Percentiles rank a stretch among this genome's conserved stretches.
Conservation (phyloP, 2,888 invertebrate genomes). For the Agrenia bidenticulata region DNA sequence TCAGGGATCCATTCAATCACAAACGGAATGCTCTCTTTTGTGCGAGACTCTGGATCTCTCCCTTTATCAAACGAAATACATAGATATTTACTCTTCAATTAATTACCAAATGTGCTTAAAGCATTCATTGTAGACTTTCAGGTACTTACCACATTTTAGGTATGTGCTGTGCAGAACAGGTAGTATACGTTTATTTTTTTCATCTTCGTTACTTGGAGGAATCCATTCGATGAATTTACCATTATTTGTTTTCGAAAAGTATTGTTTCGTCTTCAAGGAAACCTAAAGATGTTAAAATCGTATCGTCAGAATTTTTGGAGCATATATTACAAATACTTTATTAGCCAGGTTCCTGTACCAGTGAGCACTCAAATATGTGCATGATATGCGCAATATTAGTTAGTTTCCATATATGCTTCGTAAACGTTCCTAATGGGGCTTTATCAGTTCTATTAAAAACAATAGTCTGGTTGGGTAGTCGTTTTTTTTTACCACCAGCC, state of each 20-base stretch:
- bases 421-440: constrained; percentile 67
- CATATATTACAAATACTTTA: constrained; percentile 6
- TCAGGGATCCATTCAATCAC: constrained; percentile 76
- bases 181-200: constrained; percentile 58
- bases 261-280: constrained; percentile 65
- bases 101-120: neutral
- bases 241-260: constrained; percentile 65
- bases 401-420: constrained; percentile 72
- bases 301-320: constrained; percentile 7
- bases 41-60: constrained; percentile 59
- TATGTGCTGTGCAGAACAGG: constrained; percentile 66
- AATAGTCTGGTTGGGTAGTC: constrained; percentile 66
- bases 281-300: no score
- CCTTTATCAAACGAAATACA: constrained; percentile 58
- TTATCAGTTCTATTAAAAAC: constrained; percentile 64
- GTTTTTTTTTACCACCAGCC: constrained; percentile 64
- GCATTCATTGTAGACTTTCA: neutral
- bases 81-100: neutral
- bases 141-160: constrained; percentile 65
- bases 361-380: constrained; percentile 70
- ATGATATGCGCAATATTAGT: constrained; percentile 70
- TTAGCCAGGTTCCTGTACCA: constrained; percentile 56
- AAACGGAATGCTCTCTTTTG: constrained; percentile 66
- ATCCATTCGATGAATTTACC: constrained; percentile 63
- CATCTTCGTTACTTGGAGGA: constrained; percentile 56